Conservation (phyloP, 2,888 invertebrate genomes). For the Cephus spinipes region DNA sequence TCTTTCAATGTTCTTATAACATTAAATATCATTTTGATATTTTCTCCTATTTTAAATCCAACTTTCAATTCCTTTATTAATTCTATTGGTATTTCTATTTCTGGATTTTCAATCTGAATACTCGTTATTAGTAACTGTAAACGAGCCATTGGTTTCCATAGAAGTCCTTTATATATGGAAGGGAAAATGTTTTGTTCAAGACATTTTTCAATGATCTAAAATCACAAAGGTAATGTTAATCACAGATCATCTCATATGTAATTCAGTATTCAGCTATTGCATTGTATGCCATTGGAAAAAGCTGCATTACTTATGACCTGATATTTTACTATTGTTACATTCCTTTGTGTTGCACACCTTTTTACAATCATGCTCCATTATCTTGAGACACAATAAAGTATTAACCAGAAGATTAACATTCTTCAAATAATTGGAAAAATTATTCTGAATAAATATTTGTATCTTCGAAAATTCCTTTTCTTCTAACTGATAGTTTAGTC, state of each 20-base stretch:
- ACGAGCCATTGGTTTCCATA: conserved; percentile 41
- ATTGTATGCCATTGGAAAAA: neutral
- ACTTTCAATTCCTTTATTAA: conserved; percentile 34
- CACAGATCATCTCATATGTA: no score
- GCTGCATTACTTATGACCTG: conserved; percentile 1
- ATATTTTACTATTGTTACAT: neutral
- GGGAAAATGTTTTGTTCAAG: conserved; percentile 19
- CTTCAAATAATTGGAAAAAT: conserved; percentile 42
- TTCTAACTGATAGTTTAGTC: conserved; percentile 50
- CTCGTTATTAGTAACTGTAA: conserved; percentile 62
- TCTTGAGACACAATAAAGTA: conserved; percentile 64
- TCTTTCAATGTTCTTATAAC: conserved; percentile 42
- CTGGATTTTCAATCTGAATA: conserved; percentile 61
- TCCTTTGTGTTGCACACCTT: conserved; percentile 40
- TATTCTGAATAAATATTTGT: conserved; percentile 13
- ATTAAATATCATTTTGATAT: conserved; percentile 47
- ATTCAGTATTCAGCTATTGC: no score
- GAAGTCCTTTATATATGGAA: conserved; percentile 21
- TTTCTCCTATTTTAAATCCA: conserved; percentile 38
- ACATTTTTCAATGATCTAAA: conserved; percentile 23
- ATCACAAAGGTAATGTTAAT: neutral
- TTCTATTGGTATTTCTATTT: conserved; percentile 51
- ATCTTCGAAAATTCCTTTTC: conserved; percentile 38
- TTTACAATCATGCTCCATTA: conserved; percentile 56
- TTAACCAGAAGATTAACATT: conserved; percentile 55